These are phyloP conservation scores for Lochmaea crataegi DNA, from an alignment of 2,888 invertebrate species.

Conservation along the genomic window DNA sequence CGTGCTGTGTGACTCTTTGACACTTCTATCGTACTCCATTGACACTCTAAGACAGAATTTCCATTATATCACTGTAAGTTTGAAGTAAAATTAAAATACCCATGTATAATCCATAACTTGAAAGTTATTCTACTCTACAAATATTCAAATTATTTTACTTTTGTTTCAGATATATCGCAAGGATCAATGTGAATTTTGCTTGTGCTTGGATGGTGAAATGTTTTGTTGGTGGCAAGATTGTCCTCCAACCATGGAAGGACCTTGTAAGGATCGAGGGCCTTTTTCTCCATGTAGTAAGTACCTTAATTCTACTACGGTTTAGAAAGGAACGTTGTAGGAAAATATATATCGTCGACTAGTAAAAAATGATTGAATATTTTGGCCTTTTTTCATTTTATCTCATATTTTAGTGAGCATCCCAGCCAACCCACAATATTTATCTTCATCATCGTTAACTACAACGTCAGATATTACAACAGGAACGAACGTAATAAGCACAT, in stretches of 20 bases:
- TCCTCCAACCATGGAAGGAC: slow-evolving; percentile 65
- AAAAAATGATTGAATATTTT: neutral
- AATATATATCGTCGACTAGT: neutral
- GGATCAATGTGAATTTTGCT: slow-evolving; percentile 73
- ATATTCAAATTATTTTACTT: neutral
- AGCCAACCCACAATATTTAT: slow-evolving; percentile 39
- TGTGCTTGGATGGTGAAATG: slow-evolving; percentile 74
- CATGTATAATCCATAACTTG: too few species aligned
- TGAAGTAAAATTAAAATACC: too few species aligned
- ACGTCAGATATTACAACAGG: slow-evolving; percentile 36
- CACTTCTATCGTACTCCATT: too few species aligned
- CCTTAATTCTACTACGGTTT: neutral
- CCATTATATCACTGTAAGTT: too few species aligned
- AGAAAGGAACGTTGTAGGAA: neutral
- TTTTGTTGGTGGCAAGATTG: slow-evolving; percentile 77
- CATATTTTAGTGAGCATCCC: slow-evolving; percentile 48
- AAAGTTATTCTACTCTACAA: too few species aligned
- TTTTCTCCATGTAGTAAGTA: slow-evolving; percentile 65
- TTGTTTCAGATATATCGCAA: slow-evolving; percentile 69
- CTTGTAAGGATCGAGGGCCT: slow-evolving; percentile 63
- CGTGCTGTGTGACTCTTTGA: too few species aligned
- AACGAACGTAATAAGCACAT: slow-evolving; percentile 19
- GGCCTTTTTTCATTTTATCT: neutral
- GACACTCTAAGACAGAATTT: too few species aligned
- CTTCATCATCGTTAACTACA: slow-evolving; percentile 39